Conservation (phyloP, 2,113 vertebrate genomes). For the Suricata suricatta region DNA sequence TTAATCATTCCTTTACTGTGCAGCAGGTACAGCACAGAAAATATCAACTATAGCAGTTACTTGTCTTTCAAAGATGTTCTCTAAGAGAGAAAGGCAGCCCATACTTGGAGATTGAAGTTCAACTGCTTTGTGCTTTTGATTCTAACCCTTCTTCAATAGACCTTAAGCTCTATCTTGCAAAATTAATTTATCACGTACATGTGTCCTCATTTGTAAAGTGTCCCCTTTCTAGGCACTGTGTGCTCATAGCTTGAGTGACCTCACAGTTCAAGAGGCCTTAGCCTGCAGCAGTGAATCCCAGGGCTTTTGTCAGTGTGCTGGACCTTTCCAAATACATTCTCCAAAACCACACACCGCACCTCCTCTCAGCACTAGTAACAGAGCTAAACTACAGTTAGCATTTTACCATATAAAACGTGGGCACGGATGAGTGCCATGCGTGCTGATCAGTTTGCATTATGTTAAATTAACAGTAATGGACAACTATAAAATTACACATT, state of each 20-base stretch:
- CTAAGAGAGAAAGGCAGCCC: slow-evolving; percentile 31
- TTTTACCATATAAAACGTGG: neutral
- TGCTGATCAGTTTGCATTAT: slow-evolving; percentile 44
- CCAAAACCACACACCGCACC: neutral
- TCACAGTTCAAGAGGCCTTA: neutral
- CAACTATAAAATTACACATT: slow-evolving; percentile 64
- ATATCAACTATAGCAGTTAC: slow-evolving; percentile 57
- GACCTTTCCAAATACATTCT: neutral
- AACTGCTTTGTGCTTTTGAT: slow-evolving; percentile 48
- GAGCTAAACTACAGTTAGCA: neutral
- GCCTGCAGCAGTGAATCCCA: neutral
- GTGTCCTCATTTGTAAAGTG: slow-evolving; percentile 26
- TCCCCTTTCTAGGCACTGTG: slow-evolving; percentile 53
- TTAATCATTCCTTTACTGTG: slow-evolving; percentile 77
- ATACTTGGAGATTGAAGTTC: slow-evolving; percentile 22
- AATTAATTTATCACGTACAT: neutral
- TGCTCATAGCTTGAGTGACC: slow-evolving; percentile 12
- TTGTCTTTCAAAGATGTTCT: slow-evolving; percentile 70
- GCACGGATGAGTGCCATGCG: neutral
- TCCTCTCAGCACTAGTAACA: neutral
- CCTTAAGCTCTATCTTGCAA: slow-evolving; percentile 47
- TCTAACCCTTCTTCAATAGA: slow-evolving; percentile 46
- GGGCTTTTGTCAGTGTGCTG: slow-evolving; percentile 38
- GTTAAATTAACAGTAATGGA: slow-evolving; percentile 71
- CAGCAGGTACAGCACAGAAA: slow-evolving; percentile 60